Evolutionary conservation across 2,888 invertebrate genomes (phyloP).

Genomic region (Formica aserva): DNA sequence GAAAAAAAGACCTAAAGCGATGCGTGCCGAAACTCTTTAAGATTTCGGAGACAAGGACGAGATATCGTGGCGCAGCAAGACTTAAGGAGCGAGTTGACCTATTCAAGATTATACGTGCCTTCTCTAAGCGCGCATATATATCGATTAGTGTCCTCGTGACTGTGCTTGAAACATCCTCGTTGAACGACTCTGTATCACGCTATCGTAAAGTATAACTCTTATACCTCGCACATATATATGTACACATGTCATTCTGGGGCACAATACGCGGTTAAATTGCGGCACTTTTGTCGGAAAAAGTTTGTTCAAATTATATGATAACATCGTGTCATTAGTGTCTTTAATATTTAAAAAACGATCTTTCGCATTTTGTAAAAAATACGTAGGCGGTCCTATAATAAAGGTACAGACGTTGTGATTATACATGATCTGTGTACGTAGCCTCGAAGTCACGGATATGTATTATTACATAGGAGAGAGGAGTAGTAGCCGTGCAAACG

Average conservation of each 20-base stretch:
- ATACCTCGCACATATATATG: not conserved
- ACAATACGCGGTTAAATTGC: not conserved
- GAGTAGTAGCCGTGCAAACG: too few species aligned
- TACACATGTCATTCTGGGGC: not conserved
- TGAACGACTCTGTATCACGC: slow-evolving; percentile 25
- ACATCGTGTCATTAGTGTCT: not conserved
- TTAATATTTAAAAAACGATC: not conserved
- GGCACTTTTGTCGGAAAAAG: too few species aligned
- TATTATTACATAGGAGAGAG: too few species aligned
- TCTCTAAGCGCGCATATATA: slow-evolving; percentile 1
- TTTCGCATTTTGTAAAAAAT: not conserved
- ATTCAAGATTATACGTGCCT: slow-evolving; percentile 29
- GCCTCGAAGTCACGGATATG: too few species aligned
- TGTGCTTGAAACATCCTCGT: slow-evolving; percentile 28
- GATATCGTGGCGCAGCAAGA: slow-evolving; percentile 9
- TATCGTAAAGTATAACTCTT: slow-evolving; percentile 17
- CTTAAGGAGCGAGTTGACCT: slow-evolving; percentile 29
- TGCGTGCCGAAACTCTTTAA: not conserved
- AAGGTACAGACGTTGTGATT: too few species aligned
- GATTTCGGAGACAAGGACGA: slow-evolving; percentile 10
- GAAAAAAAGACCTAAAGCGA: not conserved
- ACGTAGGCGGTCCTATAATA: too few species aligned
- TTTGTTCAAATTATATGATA: not conserved
- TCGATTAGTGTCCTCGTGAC: slow-evolving; percentile 26
- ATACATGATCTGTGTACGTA: too few species aligned